phyloP scores from a whole-genome alignment of 2,797 vertebrate species.

The Potorous gilbertii region DNA sequence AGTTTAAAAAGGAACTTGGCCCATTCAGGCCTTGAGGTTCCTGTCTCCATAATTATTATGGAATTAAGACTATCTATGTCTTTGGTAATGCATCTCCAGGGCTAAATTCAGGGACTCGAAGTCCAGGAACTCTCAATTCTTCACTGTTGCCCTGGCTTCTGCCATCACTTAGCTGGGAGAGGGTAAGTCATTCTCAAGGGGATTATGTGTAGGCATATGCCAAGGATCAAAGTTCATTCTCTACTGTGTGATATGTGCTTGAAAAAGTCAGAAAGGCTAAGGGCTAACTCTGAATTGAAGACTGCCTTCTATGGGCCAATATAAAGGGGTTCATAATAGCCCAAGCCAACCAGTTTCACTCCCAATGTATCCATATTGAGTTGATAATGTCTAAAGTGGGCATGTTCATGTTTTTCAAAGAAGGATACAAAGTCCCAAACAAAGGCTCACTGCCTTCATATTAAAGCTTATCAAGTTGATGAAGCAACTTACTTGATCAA shows the following conservation, averaged over 20 bases:
- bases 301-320: neutral
- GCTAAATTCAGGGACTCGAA: neutral
- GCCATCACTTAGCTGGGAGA: neutral
- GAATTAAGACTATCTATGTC: neutral
- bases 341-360: neutral
- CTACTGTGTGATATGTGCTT: neutral
- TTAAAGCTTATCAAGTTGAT: neutral
- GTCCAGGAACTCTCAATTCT: neutral
- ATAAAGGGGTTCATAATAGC: neutral
- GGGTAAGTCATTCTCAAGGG: neutral
- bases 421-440: neutral
- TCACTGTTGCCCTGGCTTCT: neutral
- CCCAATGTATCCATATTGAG: neutral
- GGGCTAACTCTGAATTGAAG: neutral
- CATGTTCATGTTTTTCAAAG: neutral
- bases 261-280: neutral
- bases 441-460: neutral
- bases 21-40: neutral
- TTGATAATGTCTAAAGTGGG: neutral
- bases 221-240: neutral
- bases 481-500: neutral
- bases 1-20: neutral
- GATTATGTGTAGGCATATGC: neutral
- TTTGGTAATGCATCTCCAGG: neutral
- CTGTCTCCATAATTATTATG: neutral